Percentiles rank a stretch among this genome's conserved stretches.
Conservation (phyloP, 2,888 invertebrate species). For the Torymus auratus region DNA sequence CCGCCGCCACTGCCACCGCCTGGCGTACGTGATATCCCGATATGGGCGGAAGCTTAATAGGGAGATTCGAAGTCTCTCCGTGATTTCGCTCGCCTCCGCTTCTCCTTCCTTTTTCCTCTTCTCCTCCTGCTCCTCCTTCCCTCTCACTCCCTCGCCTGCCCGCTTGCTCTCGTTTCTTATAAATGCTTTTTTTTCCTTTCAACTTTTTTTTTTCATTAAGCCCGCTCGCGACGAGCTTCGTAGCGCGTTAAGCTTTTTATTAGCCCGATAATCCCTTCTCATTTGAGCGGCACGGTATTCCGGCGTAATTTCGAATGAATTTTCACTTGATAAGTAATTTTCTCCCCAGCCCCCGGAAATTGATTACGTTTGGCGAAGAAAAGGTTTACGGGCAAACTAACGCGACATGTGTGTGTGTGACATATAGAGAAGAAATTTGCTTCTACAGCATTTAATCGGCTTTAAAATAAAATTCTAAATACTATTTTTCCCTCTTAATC, state of each 20-base stretch:
- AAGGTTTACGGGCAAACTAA: neutral
- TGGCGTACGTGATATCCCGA: conserved; percentile 52
- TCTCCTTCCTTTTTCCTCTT: conserved; percentile 7
- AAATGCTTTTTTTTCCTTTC: conserved; percentile 7
- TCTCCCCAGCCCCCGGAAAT: conserved; percentile 4
- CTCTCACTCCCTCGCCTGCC: neutral
- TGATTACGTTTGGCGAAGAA: conserved; percentile 19
- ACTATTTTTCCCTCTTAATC: too few relatives aligned
- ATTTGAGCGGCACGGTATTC: conserved; percentile 8
- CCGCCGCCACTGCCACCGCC: conserved; percentile 7
- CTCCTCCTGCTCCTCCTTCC: conserved; percentile 22
- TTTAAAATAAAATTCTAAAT: too few relatives aligned
- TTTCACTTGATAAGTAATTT: conserved; percentile 41
- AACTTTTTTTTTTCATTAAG: conserved; percentile 14
- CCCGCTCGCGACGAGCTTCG: conserved; percentile 2
- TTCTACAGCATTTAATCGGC: too few relatives aligned
- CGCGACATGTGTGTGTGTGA: too few relatives aligned
- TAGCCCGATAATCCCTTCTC: conserved; percentile 47
- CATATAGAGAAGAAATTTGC: too few relatives aligned
- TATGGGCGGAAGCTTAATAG: conserved; percentile 52
- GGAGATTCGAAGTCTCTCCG: conserved; percentile 49
- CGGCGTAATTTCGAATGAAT: conserved; percentile 24
- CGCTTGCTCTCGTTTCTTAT: conserved; percentile 7
- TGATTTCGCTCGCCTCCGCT: conserved; percentile 21
- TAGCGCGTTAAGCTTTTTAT: conserved; percentile 42